Conservation (phyloP, 2,113 vertebrate species). For the Crotophaga sulcirostris region DNA sequence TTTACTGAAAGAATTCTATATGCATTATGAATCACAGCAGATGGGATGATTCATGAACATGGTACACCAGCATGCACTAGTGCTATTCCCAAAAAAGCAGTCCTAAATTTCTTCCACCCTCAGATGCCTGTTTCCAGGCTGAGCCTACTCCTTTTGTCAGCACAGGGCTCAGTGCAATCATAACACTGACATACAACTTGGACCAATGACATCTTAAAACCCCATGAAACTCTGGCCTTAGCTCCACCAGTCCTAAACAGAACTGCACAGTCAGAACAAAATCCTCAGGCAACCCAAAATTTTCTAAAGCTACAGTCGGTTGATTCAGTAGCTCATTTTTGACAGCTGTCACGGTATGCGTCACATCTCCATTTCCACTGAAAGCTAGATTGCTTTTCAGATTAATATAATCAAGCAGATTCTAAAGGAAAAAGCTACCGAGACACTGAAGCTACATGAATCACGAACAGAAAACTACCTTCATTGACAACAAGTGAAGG, state of each 20-base stretch:
- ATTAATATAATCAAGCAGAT: background rate
- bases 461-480: constrained; percentile 72
- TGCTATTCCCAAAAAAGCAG: background rate
- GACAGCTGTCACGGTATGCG: background rate
- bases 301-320: background rate
- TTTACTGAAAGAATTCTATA: background rate
- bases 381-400: background rate
- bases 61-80: background rate
- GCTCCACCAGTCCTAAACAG: background rate
- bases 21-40: background rate
- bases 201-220: background rate
- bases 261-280: background rate
- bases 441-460: background rate
- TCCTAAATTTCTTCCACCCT: background rate
- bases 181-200: accelerated
- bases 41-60: background rate
- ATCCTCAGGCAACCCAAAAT: background rate
- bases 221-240: background rate
- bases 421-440: background rate
- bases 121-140: background rate
- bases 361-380: background rate
- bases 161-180: background rate
- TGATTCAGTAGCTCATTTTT: background rate
- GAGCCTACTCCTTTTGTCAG: background rate
- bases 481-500: constrained; percentile 88